Evolutionary conservation across 2,797 vertebrate species (phyloP), one percentile per base, ranked within the genome.

Genomic region (Bradypus variegatus): DNA sequence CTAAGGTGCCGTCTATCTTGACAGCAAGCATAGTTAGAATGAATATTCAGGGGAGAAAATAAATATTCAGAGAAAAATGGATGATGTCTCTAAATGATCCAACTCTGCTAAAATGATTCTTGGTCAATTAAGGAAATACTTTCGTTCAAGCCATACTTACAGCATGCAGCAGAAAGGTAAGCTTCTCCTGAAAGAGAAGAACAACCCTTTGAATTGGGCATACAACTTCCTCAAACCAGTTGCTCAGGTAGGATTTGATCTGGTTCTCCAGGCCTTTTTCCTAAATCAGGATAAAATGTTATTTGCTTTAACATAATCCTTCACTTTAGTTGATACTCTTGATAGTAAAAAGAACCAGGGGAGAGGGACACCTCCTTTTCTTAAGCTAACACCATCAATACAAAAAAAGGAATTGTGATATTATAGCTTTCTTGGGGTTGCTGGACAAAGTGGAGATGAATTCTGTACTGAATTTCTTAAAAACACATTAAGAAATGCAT

Each of bases 141-240:
- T 29, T 50, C n/a, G 14, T 89, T 89, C 92, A 82, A 38, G 77
- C 27, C 48, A 82, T 58, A 98, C 99, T 98, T 97, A 99, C 99
- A 21, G 99, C 99, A n/a, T 99, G 98, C 45, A 99, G 97, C 92
- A 99, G 91, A 95, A 98, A 98, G 93, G 98, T 95, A 38, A 99
- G 98, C 95, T 98, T 98, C 94, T 97, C 97, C 97, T 99, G 98
- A 93, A 99, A 98, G 93, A 99, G 98, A 96, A 98, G 98, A 76
- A 99, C 98, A 1, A 99, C 98, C 33, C 99, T 98, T 95, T 99
- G 96, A 94, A 99, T 98, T 64, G 99, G 98, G 97, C 99, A 98
- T 69, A 99, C 96, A 0, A 98, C 98, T 88, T 99, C 98, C 94
- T 99, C 99, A 91, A 98, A 99, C 99, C 99, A 99, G 92, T 94